Percentiles rank a stretch among this genome's conserved stretches.
phyloP scores from a whole-genome alignment of 2,888 invertebrate species.

The Euplagia quadripunctaria region DNA sequence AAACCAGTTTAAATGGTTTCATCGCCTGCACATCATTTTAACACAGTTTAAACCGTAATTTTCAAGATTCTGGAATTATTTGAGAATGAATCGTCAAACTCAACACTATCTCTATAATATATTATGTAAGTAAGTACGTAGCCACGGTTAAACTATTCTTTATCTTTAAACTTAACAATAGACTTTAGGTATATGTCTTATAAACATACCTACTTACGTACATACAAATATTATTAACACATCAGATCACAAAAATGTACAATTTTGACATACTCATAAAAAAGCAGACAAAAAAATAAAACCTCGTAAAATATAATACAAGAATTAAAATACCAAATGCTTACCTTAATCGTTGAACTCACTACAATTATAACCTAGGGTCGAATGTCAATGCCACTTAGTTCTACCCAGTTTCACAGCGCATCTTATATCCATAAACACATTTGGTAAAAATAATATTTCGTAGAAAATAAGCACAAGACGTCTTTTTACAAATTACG shows the following conservation, averaged over 20 bases:
- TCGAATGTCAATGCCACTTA: slow-evolving; percentile 13
- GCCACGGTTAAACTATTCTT: neutral
- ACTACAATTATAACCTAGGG: neutral
- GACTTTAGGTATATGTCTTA: neutral
- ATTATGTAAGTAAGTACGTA: neutral
- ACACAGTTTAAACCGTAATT: neutral
- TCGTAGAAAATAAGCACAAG: slow-evolving; percentile 7
- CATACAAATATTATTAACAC: neutral
- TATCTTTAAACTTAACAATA: neutral
- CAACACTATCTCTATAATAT: neutral
- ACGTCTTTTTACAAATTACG: slow-evolving; percentile 25
- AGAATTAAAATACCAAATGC: neutral
- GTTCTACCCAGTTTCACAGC: slow-evolving; percentile 31
- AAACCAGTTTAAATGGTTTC: neutral
- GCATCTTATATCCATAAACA: neutral
- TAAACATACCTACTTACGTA: neutral
- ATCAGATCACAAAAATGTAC: neutral
- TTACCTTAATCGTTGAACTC: neutral
- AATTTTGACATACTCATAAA: neutral
- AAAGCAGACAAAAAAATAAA: neutral
- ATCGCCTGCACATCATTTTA: neutral
- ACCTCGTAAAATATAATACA: neutral
- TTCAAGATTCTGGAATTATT: neutral
- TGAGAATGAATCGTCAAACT: neutral
- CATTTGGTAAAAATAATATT: slow-evolving; percentile 7